These are phyloP conservation scores for Scortum barcoo DNA, from an alignment of 2,113 vertebrate species.

Conservation along the genomic window DNA sequence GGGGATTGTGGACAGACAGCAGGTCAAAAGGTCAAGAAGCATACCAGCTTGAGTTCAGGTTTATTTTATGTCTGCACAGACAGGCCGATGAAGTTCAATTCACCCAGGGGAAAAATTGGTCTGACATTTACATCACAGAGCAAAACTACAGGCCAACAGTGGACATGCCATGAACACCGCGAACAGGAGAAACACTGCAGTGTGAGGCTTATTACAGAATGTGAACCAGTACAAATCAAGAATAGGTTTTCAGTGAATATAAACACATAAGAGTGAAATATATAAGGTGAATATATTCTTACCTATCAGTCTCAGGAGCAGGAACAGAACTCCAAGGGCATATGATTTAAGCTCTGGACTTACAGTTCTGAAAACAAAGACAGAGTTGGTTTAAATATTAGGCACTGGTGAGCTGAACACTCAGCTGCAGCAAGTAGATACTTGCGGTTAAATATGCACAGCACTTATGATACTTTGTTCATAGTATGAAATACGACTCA, in stretches of 20 bases:
- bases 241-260: not conserved
- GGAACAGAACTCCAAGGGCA: conserved; percentile 82
- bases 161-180: not conserved
- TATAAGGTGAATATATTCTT: conserved; percentile 16
- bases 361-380: conserved; percentile 77
- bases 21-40: conserved; percentile 46
- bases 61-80: conserved; percentile 29
- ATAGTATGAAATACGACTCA: not conserved
- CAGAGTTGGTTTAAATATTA: not conserved
- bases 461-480: no score
- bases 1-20: conserved; percentile 34
- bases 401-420: not conserved
- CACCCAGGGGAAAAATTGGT: conserved; percentile 35
- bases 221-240: not conserved
- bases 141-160: conserved; percentile 13
- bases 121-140: conserved; percentile 44
- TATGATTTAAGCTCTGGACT: conserved; percentile 85
- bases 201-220: not conserved
- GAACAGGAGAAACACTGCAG: not conserved
- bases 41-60: conserved; percentile 34
- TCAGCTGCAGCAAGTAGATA: no score
- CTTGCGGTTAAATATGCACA: no score
- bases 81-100: conserved; percentile 41
- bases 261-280: not conserved
- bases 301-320: conserved; percentile 84